Percentiles rank a stretch among this genome's conserved stretches.
Evolutionary conservation across 92 coral and sea anemone genomes (phyloP).

Genomic region (Ricordea florida): DNA sequence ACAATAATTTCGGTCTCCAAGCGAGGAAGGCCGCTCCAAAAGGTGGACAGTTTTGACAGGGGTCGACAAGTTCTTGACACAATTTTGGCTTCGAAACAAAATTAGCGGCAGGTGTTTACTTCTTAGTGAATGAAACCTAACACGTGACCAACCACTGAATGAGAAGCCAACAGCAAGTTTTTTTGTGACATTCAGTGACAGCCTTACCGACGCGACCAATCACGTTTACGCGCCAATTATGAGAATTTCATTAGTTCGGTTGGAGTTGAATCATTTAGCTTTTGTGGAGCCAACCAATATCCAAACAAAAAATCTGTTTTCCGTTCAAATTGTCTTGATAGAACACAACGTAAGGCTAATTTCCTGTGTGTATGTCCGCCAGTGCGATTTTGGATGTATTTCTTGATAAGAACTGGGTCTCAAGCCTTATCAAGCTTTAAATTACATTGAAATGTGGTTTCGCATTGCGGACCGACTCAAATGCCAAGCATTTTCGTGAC

Average conservation of each 20-base stretch:
- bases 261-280: conserved; percentile 19
- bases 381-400: too few relatives aligned
- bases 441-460: too few relatives aligned
- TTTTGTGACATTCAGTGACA: conserved; percentile 6
- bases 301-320: too few relatives aligned
- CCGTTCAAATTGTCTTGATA: too few relatives aligned
- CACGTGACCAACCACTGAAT: conserved; percentile 46
- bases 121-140: conserved; percentile 27
- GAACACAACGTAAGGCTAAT: too few relatives aligned
- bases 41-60: conserved; percentile 25
- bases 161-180: conserved; percentile 35
- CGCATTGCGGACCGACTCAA: neutral
- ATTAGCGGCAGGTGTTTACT: conserved; percentile 23
- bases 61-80: conserved; percentile 34
- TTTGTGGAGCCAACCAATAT: too few relatives aligned
- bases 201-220: conserved; percentile 16
- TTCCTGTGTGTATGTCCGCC: too few relatives aligned
- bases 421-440: neutral
- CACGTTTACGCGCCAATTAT: conserved; percentile 14
- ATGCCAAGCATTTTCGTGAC: neutral
- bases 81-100: conserved; percentile 16
- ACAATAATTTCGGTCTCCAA: too few relatives aligned
- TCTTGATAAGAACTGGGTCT: too few relatives aligned
- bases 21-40: too few relatives aligned
- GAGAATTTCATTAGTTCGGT: conserved; percentile 33